phyloP scores from a whole-genome alignment of 64 coral and sea anemone species.

The Cladopsammia gracilis region DNA sequence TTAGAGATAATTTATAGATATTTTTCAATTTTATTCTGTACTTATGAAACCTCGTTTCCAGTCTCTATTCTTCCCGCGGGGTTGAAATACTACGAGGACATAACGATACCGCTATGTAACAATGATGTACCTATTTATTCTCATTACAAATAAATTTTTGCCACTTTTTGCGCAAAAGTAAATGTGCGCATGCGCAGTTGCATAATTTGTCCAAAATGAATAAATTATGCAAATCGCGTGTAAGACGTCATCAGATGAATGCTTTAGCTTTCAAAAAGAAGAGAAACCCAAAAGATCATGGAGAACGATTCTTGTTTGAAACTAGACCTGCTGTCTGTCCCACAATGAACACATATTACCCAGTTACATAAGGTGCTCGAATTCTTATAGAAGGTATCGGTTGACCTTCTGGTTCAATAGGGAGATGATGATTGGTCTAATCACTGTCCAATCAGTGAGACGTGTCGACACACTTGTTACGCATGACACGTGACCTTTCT shows the following conservation, averaged over 20 bases:
- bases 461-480: conserved; percentile 67
- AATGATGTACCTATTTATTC: no score
- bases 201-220: background rate
- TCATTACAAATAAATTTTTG: no score
- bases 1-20: no score
- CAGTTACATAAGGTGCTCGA: background rate
- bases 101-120: no score
- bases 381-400: background rate
- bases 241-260: no score
- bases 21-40: no score
- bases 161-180: background rate
- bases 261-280: no score
- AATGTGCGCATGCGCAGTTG: conserved; percentile 22
- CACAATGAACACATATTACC: background rate
- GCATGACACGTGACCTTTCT: conserved; percentile 82
- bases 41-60: no score
- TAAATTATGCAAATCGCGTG: background rate
- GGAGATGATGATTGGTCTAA: conserved; percentile 72
- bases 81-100: no score
- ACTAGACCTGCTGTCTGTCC: background rate
- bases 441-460: conserved; percentile 74
- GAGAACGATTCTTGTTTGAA: background rate
- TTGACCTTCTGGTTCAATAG: conserved; percentile 53
- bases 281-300: no score
- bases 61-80: no score